These are phyloP conservation scores for Latrodectus elegans DNA, from an alignment of 2,888 invertebrate genomes.

Conservation along the genomic window DNA sequence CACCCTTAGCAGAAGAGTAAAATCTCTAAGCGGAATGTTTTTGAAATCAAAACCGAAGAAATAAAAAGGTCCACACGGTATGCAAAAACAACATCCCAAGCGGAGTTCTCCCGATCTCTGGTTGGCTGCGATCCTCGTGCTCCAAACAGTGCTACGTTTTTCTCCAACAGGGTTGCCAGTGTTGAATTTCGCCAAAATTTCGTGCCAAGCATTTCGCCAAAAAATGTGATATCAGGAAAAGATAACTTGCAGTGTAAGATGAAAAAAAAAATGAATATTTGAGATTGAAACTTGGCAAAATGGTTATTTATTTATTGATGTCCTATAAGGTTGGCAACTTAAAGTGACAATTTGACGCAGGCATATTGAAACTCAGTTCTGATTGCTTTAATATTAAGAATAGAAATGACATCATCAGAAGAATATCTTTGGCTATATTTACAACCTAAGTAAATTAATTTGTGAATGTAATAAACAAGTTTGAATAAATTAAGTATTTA, in stretches of 20 bases:
- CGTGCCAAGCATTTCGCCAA: constrained; percentile 11
- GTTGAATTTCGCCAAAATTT: constrained; percentile 15
- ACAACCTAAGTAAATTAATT: no score
- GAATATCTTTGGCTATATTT: no score
- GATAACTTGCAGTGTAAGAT: not conserved
- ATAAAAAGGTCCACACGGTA: not conserved
- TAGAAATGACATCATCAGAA: no score
- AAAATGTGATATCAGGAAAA: not conserved
- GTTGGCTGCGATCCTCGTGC: constrained; percentile 64
- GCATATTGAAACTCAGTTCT: no score
- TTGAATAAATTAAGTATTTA: no score
- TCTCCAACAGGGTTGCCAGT: constrained; percentile 42
- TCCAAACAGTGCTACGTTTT: constrained; percentile 54
- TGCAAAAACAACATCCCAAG: constrained; percentile 62
- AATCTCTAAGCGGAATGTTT: not conserved
- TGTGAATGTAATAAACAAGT: no score
- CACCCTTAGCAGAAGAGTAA: no score
- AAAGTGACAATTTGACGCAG: no score
- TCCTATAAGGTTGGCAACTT: no score
- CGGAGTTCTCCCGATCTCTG: constrained; percentile 52
- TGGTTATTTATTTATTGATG: no score
- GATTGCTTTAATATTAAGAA: no score
- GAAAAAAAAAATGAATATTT: constrained; percentile 2
- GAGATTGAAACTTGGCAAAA: not conserved
- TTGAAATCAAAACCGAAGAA: not conserved